A percentile compares a stretch with the other conserved stretches of the same genome.
Conservation (phyloP, 2,888 invertebrate species). For the Dinocampus coccinellae region DNA sequence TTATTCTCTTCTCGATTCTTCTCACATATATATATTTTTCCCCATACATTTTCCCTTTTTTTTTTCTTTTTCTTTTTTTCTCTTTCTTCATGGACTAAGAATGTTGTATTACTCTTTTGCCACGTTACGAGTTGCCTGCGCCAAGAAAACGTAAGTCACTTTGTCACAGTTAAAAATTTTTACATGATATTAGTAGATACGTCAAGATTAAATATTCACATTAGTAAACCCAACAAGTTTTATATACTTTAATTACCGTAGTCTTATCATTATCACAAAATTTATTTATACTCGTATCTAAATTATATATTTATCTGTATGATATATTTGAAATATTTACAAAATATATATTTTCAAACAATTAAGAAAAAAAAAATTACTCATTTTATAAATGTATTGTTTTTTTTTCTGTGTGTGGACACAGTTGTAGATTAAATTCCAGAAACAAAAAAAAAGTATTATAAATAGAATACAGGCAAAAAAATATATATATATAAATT, state of each 20-base stretch:
- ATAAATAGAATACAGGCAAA: background rate
- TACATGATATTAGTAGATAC: constrained; percentile 13
- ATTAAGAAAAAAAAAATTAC: too few species aligned
- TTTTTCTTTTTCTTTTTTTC: background rate
- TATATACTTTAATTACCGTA: background rate
- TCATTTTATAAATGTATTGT: too few species aligned
- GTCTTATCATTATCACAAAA: constrained; percentile 27
- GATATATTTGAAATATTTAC: too few species aligned
- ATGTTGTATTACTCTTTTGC: constrained; percentile 1
- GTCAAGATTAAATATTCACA: constrained; percentile 28
- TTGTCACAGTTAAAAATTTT: constrained; percentile 33
- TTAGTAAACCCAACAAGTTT: constrained; percentile 23
- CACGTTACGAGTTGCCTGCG: constrained; percentile 26
- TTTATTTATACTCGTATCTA: background rate
- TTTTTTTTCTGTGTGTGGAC: too few species aligned
- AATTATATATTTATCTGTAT: too few species aligned
- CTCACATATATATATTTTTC: background rate
- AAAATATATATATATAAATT: background rate
- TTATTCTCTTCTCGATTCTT: background rate
- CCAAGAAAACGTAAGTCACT: constrained; percentile 25
- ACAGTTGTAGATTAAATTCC: too few species aligned
- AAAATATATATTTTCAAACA: too few species aligned
- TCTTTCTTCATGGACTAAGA: background rate
- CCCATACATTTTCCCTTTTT: too few species aligned
- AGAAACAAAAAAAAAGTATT: too few species aligned